Evolutionary conservation across 2,888 invertebrate genomes (phyloP), one percentile per base, ranked within the genome.

Genomic region (Sarcophaga carnaria): DNA sequence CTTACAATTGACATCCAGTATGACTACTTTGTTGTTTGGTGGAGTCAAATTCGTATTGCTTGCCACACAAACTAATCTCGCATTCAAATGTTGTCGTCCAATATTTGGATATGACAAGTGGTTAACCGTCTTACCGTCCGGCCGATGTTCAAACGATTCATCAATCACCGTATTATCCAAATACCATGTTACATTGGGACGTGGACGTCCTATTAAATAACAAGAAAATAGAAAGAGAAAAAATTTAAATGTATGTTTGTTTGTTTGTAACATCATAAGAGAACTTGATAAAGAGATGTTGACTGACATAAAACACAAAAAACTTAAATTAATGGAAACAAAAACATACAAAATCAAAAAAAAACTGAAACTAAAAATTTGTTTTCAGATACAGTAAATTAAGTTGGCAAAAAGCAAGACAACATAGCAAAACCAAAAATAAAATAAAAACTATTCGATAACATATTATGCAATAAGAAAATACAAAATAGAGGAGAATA

Each of bases 1-100:
- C 97, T 97, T 94, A 97, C 97, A 95, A 94, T 97, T 97, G 89
- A 97, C 95, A 94, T 97, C 97, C 92, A 98, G 94, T 90, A 97
- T 96, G 90, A 97, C 95, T 89, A 96, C 95, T 94, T 96, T 96
- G 90, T 96, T 95, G 91, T 96, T 95, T 12, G 98, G 96, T 75
- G 95, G 95, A 66, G 96, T 96, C 90, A 97, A 94, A 93, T 97
- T 97, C 88, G 97, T 98, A 93, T 98, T 98, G 90, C 96, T 96
- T 47, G 98, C 97, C 94, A 97, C 97, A 94, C 98, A 98, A 90
- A 97, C 96, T 91, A 97, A 96, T 90, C 97, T 95, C 83, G 97
- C 95, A 93, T 97, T 96, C 90, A 97, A 95, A 94, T 98, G 97
- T 93, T 97, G 96, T 83, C 97, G 94, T 54, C 97, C 97, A 89